phyloP scores from a whole-genome alignment of 2,113 vertebrate genomes.

The Pleuronectes platessa region DNA sequence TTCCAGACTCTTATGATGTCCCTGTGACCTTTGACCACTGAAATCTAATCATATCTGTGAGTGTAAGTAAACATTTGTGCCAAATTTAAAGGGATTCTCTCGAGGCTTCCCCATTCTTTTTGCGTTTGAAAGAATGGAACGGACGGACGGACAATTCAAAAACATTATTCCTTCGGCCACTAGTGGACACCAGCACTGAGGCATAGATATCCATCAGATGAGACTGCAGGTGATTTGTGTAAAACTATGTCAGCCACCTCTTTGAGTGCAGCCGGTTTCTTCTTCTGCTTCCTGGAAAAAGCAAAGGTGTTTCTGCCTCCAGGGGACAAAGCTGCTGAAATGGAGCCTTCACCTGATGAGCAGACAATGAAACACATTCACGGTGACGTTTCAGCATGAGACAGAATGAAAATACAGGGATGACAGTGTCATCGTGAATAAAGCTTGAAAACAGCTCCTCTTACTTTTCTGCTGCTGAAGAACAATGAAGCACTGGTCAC shows the following conservation, averaged over 20 bases:
- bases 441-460: conserved; percentile 54
- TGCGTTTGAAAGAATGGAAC: too few relatives aligned
- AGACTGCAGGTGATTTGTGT: not conserved
- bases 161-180: not conserved
- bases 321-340: conserved; percentile 78
- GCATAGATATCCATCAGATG: conserved; percentile 13
- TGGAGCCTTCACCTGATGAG: conserved; percentile 80
- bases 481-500: conserved; percentile 90
- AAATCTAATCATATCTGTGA: too few relatives aligned
- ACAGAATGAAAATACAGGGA: not conserved
- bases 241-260: conserved; percentile 79
- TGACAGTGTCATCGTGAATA: not conserved
- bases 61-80: too few relatives aligned
- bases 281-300: conserved; percentile 89
- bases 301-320: conserved; percentile 84
- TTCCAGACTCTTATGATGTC: too few relatives aligned
- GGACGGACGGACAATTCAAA: not conserved
- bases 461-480: conserved; percentile 86
- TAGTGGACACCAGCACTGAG: not conserved
- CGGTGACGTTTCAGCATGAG: not conserved
- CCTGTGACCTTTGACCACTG: too few relatives aligned
- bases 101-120: too few relatives aligned
- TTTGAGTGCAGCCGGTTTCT: conserved; percentile 94
- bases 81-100: too few relatives aligned
- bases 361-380: not conserved